Base-by-base conservation (phyloP, 2,888 invertebrate genomes). In the Cataglyphis altisquamis region DNA sequence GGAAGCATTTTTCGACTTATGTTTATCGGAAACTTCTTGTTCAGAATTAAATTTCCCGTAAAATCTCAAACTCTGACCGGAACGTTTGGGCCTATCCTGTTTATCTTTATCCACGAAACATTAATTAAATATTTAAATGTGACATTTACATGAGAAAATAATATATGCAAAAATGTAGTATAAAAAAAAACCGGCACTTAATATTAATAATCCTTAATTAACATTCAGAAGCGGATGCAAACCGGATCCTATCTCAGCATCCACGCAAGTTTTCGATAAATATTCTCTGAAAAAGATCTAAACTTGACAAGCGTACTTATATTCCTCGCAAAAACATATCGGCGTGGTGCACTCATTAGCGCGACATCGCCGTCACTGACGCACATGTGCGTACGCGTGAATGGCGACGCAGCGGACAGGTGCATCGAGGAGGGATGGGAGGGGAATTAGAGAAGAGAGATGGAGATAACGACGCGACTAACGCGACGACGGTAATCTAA, bases 381-480 rank as follows among this genome's bases (percentile, higher is more conserved):
- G 45, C 86, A 83, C 73, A 81, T 68, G 86, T 84, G 80, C 77
- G 82, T 80, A 83, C 66, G 83, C 73, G 80, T 67, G 84, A 80
- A 83, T 55, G 62, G 55, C 64, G 45, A 15, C 12, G 57, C 70
- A 29, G 63, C 74, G 67, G 57, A 88, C 88, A 89, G 86, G 86
- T 88, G 88, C 84, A 62, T 55, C 62, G 64, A 25, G 12, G 25
- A 41, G 52, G 45, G 57, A 21, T n/a, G 1, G 12, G 25, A 3
- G 25, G n/a, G 32, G 32, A 3, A 25, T 8, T 6, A 9, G 64
- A 63, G 45, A 36, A 57, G 72, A 72, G 41, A 75, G 87, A 88
- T 82, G 78, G 85, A 84, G 90, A 86, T 89, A 90, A 89, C 83
- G 88, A 81, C 68, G 83, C 86, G 63, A 77, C 70, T 77, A 81